Base-by-base conservation (phyloP, 2,888 invertebrate species). In the Brachylomia viminalis region DNA sequence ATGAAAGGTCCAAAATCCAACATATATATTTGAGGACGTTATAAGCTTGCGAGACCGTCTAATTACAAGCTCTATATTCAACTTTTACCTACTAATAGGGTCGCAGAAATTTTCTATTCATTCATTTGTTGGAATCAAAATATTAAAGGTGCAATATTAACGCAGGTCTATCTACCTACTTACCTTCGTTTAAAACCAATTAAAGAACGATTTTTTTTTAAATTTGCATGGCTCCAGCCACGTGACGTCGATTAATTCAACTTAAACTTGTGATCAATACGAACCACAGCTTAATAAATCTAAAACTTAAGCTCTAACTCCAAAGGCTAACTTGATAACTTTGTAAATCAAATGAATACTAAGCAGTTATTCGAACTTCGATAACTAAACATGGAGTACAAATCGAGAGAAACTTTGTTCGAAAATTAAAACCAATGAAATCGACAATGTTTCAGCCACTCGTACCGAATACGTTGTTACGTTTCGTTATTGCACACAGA, bases 381-480 rank as follows among this genome's bases (percentile, higher is more conserved):
- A 80, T 74, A 80, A 69, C 69, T 78, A 67, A 79, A 70, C 77
- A 75, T 72, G 33, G 58, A 77, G 64, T 65, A 77, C 70, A 77
- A 71, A 78, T 78, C 67, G 52, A 56, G 38, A 7, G 42, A 74
- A 84, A 83, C 78, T 86, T 84, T 80, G 80, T 80, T 77, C 17
- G 52, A 75, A 70, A 74, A 85, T 75, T 75, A 77, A 83, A 82
- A 74, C 72, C 75, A 75, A 75, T 75, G 78, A 86, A 82, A 85
- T 80, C 83, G 84, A 87, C 87, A 88, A 85, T 86, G 86, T 89
- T 70, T 72, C 74, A 77, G 49, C 33, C 66, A 75, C 71, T 86
- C 68, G 88, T 88, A 88, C 85, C 86, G 88, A 90, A 91, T 91
- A 89, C 88, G 87, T 82, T 90, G 90, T 91, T 89, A 91, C 88